phyloP scores from a whole-genome alignment of 1,140 invertebrate species.

The Stratiolaelaps scimitus region DNA sequence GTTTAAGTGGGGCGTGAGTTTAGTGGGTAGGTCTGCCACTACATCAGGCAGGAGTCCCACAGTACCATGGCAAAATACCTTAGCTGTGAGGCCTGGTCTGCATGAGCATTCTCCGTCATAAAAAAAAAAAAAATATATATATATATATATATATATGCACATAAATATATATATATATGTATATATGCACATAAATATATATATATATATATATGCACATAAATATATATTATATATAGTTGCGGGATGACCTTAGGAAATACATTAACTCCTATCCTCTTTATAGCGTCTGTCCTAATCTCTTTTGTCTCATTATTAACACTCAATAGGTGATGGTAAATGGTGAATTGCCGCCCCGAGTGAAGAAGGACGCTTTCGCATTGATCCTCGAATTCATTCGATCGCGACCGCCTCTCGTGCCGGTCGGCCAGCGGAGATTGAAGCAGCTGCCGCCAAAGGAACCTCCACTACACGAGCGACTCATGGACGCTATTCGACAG shows the following conservation, averaged over 20 bases:
- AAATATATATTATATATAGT: too few species aligned
- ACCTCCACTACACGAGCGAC: conserved; percentile 62
- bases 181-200: too few species aligned
- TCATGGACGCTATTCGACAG: conserved; percentile 74
- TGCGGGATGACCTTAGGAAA: neutral
- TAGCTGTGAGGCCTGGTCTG: too few species aligned
- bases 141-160: too few species aligned
- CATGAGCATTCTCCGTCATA: too few species aligned
- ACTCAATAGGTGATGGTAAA: conserved; percentile 47
- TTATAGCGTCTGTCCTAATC: conserved; percentile 5
- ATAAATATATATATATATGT: too few species aligned
- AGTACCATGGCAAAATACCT: too few species aligned
- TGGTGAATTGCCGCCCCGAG: conserved; percentile 61
- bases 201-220: too few species aligned
- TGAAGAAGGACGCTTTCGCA: conserved; percentile 84
- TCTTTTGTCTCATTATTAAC: neutral
- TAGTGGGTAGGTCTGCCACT: too few species aligned
- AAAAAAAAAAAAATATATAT: too few species aligned
- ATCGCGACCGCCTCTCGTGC: conserved; percentile 78
- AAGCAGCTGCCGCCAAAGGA: conserved; percentile 53
- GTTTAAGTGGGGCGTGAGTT: too few species aligned
- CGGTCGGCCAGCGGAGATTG: conserved; percentile 68
- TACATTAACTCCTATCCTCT: neutral
- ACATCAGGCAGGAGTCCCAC: too few species aligned
- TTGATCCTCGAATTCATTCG: conserved; percentile 91